A percentile compares a stretch with the other conserved stretches of the same genome.
These are phyloP conservation scores for Momotus momota DNA, from an alignment of 2,797 vertebrate genomes.

Conservation along the genomic window DNA sequence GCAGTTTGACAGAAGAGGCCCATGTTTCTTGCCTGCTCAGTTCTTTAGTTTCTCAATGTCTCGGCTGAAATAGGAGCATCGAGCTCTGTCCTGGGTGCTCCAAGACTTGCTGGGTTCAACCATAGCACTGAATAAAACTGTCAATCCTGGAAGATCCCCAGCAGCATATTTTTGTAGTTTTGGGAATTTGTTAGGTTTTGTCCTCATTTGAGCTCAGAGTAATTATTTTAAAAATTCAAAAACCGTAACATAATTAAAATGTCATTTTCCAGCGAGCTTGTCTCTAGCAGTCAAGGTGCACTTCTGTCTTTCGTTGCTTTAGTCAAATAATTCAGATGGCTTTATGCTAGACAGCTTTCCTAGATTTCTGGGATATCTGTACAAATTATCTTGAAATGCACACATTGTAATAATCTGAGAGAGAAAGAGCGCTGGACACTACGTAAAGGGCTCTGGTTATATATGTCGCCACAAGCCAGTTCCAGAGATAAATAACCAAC, in stretches of 20 bases:
- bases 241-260: fast-evolving
- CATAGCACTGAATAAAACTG: not conserved
- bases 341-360: not conserved
- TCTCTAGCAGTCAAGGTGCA: not conserved
- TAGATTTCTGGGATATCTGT: not conserved
- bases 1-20: not conserved
- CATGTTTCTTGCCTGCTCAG: not conserved
- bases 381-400: not conserved
- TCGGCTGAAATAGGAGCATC: not conserved
- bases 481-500: not conserved
- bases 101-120: not conserved
- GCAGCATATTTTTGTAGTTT: not conserved
- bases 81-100: not conserved
- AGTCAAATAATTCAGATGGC: not conserved
- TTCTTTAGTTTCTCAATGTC: not conserved
- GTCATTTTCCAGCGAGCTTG: not conserved
- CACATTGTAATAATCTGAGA: not conserved
- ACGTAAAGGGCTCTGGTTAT: not conserved
- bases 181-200: not conserved
- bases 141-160: not conserved
- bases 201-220: not conserved
- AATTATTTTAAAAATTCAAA: not conserved
- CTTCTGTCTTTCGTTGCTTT: not conserved
- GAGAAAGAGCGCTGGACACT: not conserved
- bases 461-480: not conserved